Conservation (phyloP, 2,888 invertebrate species). For the Thyatira batis region DNA sequence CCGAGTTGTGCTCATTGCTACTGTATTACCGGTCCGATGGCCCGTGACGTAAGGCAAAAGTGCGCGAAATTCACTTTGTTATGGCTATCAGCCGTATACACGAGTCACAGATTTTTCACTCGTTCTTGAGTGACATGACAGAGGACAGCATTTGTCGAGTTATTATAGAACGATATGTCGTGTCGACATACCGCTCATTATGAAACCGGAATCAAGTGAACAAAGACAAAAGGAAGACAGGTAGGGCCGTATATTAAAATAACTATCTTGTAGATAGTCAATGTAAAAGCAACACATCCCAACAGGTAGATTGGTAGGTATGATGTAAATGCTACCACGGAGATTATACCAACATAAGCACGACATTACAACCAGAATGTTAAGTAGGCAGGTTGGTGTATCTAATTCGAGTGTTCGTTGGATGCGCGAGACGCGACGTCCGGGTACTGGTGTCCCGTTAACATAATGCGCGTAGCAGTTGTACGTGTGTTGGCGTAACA, state of each 20-base stretch:
- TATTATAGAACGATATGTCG: not conserved
- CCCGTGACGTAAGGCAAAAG: conserved; percentile 68
- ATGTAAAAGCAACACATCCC: not conserved
- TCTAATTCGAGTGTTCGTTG: conserved; percentile 2
- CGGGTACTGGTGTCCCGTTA: conserved; percentile 32
- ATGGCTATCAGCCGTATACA: conserved; percentile 39
- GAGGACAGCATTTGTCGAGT: not conserved
- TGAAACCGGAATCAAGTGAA: not conserved
- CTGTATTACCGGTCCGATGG: conserved; percentile 44
- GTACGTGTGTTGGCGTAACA: conserved; percentile 39
- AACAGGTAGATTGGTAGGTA: not conserved
- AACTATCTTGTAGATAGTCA: not conserved
- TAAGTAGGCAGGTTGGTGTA: conserved; percentile 10
- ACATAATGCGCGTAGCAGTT: conserved; percentile 17
- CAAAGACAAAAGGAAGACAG: not conserved
- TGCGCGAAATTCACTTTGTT: conserved; percentile 70
- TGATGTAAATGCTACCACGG: not conserved
- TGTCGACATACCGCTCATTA: too few relatives aligned
- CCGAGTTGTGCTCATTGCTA: conserved; percentile 29
- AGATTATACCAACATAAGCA: not conserved
- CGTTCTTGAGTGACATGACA: conserved; percentile 26
- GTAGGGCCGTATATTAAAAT: not conserved
- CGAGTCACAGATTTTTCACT: conserved; percentile 67
- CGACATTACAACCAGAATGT: not conserved
- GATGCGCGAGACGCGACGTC: conserved; percentile 10